phyloP scores from a whole-genome alignment of 2,888 invertebrate species.

The Thecocarcelia acutangulata region DNA sequence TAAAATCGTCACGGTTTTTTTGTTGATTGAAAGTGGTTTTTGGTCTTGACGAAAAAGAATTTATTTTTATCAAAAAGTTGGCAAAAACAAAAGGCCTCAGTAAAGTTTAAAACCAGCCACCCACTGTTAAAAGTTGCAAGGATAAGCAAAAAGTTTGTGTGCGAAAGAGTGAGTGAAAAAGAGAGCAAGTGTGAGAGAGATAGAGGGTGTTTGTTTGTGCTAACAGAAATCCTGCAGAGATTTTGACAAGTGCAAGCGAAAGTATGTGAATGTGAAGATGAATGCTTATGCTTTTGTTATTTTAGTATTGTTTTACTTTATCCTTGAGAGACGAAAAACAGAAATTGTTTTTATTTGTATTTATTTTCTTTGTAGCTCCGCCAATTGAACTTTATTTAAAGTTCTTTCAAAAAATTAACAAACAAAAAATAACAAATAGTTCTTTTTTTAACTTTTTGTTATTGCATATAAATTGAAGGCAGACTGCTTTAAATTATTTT shows the following conservation, averaged over 20 bases:
- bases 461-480: constrained; percentile 51
- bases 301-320: constrained; percentile 18
- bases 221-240: constrained; percentile 32
- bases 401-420: not conserved
- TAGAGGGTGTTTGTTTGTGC: not conserved
- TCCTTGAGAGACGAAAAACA: constrained; percentile 38
- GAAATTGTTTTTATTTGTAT: constrained; percentile 9
- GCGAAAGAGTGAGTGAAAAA: not conserved
- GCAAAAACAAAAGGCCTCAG: constrained; percentile 21
- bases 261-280: constrained; percentile 14
- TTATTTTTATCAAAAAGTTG: constrained; percentile 7
- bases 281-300: not conserved
- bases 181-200: not conserved
- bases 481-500: constrained; percentile 48
- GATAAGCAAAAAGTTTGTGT: not conserved
- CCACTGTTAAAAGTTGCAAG: constrained; percentile 20
- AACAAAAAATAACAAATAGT: constrained; percentile 4
- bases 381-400: not conserved
- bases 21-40: constrained; percentile 14
- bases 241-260: constrained; percentile 37
- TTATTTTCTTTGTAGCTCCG: constrained; percentile 25
- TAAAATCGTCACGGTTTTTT: not conserved
- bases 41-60: constrained; percentile 10
- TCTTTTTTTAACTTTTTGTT: constrained; percentile 8
- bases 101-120: constrained; percentile 53